Base-by-base conservation (phyloP, 2,888 invertebrate genomes). In the Cerastis leucographa region DNA sequence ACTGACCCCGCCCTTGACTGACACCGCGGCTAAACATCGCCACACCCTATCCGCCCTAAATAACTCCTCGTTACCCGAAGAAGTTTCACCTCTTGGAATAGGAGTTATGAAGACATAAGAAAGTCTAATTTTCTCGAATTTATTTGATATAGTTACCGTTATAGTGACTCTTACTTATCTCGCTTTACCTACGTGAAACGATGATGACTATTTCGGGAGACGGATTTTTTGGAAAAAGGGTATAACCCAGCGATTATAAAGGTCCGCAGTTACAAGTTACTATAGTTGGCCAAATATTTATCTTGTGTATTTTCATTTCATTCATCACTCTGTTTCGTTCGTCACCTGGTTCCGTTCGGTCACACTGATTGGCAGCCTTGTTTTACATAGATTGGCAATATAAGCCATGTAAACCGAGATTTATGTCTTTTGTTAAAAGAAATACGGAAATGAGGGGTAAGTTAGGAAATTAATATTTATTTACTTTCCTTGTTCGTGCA, bases 21-120 rank as follows among this genome's bases (percentile, higher is more conserved):
- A 72, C 74, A 74, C 54, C 44, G n/a, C 8, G 59, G 35, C 51
- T 56, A 71, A 77, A 71, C 64, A 74, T n/a, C 11, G 40, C 64
- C 83, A 35, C 81, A 56, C 80, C 82, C 51, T 40, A 68, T 54
- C 67, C 78, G 79, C 22, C n/a, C 62, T 49, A 66, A 78, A 83
- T 77, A 68, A 68, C 78, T 64, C 66, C 51, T 81, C 64, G 44
- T 71, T 42, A 74, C 40, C 62, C 17, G 35, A 4, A 56, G 29
- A 22, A 22, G 14, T 46, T 49, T 40, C 40, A 40, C 29, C n/a
- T 65, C 17, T 44, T 71, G 19, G 11, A 17, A 40, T 9, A 74
- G 19, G 22, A 17, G 40, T 35, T 56, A 46, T 46, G 19, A 51
- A 44, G 49, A 46, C 22, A n/a, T 54, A n/a, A 62, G 40, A 62